Conservation (phyloP, 2,797 vertebrate species). For the Tenualosa ilisha region DNA sequence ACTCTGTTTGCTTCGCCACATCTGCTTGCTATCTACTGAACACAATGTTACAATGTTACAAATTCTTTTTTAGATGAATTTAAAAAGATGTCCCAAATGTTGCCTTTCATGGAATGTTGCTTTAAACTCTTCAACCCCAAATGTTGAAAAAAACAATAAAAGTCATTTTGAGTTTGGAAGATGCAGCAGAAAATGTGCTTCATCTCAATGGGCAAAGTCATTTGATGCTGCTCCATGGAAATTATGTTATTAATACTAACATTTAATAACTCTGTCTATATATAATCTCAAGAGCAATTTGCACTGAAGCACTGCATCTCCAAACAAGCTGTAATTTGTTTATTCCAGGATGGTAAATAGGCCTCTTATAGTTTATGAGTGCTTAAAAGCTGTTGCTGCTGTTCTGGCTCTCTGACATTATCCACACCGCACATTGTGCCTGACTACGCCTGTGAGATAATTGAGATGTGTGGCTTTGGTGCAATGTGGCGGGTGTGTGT, state of each 20-base stretch:
- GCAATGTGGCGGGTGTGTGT: background rate
- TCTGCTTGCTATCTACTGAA: too few relatives aligned
- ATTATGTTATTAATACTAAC: background rate
- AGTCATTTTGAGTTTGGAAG: too few relatives aligned
- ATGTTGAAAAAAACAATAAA: too few relatives aligned
- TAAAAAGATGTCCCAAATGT: too few relatives aligned
- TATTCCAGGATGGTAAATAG: background rate
- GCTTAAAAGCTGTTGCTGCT: background rate
- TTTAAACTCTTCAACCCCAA: too few relatives aligned
- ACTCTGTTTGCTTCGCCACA: background rate
- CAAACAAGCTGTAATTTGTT: constrained; percentile 14
- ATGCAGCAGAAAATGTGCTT: too few relatives aligned
- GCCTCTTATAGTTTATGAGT: background rate
- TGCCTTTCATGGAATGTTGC: too few relatives aligned
- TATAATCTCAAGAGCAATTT: constrained; percentile 6
- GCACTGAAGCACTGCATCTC: background rate
- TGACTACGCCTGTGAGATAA: background rate
- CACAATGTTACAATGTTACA: background rate
- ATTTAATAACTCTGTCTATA: background rate
- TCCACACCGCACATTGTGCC: background rate
- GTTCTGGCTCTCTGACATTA: background rate
- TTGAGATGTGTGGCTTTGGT: background rate
- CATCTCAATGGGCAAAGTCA: background rate
- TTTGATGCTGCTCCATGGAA: background rate
- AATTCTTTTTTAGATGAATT: too few relatives aligned